These are phyloP conservation scores for Brachyhypopomus gauderio DNA, from an alignment of 2,113 vertebrate genomes.

Conservation along the genomic window DNA sequence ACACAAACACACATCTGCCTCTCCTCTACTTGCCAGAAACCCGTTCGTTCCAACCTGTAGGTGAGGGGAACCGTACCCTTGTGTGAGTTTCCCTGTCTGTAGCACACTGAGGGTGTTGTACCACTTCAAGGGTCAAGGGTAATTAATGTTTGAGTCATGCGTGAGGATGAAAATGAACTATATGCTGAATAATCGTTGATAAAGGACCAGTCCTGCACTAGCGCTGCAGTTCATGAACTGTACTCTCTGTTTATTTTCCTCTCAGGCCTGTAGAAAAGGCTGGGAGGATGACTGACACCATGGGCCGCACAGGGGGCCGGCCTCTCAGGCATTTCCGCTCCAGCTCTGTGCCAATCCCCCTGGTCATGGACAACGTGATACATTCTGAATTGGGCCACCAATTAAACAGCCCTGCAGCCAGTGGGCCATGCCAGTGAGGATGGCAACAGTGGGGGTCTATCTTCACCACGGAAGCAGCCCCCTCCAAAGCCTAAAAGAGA, in stretches of 20 bases:
- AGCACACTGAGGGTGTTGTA: slow-evolving; percentile 34
- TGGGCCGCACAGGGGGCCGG: slow-evolving; percentile 66
- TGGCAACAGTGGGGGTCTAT: slow-evolving; percentile 65
- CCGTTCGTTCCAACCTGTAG: background rate
- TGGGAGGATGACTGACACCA: slow-evolving; percentile 72
- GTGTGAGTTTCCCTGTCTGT: slow-evolving; percentile 33
- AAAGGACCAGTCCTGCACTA: background rate
- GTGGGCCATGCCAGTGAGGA: slow-evolving; percentile 81
- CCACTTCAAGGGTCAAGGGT: too few species aligned
- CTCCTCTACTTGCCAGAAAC: background rate
- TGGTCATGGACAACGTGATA: slow-evolving; percentile 78
- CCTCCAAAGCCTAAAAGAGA: slow-evolving; percentile 97
- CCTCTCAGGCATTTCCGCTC: slow-evolving; percentile 78
- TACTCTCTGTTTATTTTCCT: slow-evolving; percentile 58
- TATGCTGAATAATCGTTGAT: background rate
- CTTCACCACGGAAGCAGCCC: slow-evolving; percentile 94
- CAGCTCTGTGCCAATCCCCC: slow-evolving; percentile 77
- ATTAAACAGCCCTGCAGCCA: slow-evolving; percentile 82
- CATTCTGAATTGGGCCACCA: slow-evolving; percentile 76
- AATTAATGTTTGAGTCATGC: too few species aligned
- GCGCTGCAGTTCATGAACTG: slow-evolving; percentile 58
- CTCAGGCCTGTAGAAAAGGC: slow-evolving; percentile 81
- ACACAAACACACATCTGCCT: background rate
- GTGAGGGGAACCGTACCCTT: too few species aligned
- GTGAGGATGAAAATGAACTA: background rate